These are phyloP conservation scores for Drosophila nigritarsus DNA, from an alignment of 2,888 invertebrate species.

Conservation along the genomic window DNA sequence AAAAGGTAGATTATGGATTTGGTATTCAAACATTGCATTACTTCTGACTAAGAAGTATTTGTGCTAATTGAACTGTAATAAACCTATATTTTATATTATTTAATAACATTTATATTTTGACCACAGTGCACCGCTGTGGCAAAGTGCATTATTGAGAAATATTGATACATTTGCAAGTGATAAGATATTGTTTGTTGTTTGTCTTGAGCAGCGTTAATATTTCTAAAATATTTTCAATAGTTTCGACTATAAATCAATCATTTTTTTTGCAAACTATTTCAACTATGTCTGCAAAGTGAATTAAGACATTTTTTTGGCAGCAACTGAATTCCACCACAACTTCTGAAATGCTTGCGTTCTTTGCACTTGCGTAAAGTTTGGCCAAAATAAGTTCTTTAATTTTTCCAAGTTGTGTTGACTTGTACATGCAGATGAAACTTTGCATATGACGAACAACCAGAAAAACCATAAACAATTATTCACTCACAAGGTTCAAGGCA, in stretches of 20 bases:
- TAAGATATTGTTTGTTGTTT: background rate
- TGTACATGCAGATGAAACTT: background rate
- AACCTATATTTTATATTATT: background rate
- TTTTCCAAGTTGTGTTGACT: background rate
- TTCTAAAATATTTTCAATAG: background rate
- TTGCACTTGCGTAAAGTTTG: background rate
- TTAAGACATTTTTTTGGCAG: background rate
- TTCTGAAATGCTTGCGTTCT: background rate
- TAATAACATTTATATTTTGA: background rate
- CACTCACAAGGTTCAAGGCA: slow-evolving; percentile 1
- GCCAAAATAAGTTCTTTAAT: background rate
- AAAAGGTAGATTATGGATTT: background rate
- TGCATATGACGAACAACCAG: background rate
- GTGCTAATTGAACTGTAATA: background rate
- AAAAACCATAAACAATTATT: slow-evolving; percentile 9
- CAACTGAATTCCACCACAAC: background rate
- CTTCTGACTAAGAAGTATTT: background rate
- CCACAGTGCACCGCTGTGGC: background rate
- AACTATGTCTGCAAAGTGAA: no score
- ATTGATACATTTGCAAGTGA: background rate
- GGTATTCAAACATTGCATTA: background rate
- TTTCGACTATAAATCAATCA: background rate
- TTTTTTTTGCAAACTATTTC: background rate
- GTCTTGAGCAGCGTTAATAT: background rate
- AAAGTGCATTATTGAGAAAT: background rate